Conservation (phyloP, 2,888 invertebrate genomes). For the Brachypalpus laphriformis region DNA sequence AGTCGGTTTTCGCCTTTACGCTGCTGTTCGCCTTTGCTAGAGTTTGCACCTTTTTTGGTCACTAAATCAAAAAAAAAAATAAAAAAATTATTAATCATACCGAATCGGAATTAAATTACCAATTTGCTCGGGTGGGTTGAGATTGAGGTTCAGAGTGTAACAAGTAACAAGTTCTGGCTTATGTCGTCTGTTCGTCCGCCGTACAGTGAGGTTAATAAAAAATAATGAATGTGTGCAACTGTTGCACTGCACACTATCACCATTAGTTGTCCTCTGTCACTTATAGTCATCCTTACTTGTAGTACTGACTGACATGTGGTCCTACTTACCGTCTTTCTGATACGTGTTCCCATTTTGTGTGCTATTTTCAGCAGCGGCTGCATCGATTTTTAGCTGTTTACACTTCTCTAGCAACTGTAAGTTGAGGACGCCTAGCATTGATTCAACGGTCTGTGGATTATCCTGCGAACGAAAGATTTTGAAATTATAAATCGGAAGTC, state of each 20-base stretch:
- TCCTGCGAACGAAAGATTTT: constrained; percentile 37
- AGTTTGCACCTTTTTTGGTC: constrained; percentile 54
- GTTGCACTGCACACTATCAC: constrained; percentile 12
- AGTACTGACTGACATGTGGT: constrained; percentile 30
- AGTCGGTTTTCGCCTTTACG: constrained; percentile 12
- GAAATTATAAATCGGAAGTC: constrained; percentile 29
- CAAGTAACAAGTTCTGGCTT: constrained; percentile 30
- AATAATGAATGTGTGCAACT: constrained; percentile 33
- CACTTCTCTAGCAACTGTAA: constrained; percentile 28
- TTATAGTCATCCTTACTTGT: constrained; percentile 24
- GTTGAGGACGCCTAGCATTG: constrained; percentile 43
- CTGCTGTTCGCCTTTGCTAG: not conserved
- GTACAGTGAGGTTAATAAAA: constrained; percentile 19
- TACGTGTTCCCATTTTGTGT: constrained; percentile 63
- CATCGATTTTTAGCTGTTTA: constrained; percentile 47
- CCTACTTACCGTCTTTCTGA: constrained; percentile 68
- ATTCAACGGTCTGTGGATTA: constrained; percentile 54
- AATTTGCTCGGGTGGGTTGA: constrained; percentile 58
- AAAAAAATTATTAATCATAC: constrained; percentile 40
- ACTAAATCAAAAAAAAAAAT: constrained; percentile 26
- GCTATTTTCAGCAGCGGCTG: constrained; percentile 62
- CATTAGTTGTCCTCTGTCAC: constrained; percentile 8
- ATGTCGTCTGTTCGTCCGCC: constrained; percentile 31
- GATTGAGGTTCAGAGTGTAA: constrained; percentile 52
- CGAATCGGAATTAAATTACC: constrained; percentile 56